Percentiles rank a stretch among this genome's conserved stretches.
phyloP scores from a whole-genome alignment of 2,113 vertebrate species.

The Odobenus rosmarus region DNA sequence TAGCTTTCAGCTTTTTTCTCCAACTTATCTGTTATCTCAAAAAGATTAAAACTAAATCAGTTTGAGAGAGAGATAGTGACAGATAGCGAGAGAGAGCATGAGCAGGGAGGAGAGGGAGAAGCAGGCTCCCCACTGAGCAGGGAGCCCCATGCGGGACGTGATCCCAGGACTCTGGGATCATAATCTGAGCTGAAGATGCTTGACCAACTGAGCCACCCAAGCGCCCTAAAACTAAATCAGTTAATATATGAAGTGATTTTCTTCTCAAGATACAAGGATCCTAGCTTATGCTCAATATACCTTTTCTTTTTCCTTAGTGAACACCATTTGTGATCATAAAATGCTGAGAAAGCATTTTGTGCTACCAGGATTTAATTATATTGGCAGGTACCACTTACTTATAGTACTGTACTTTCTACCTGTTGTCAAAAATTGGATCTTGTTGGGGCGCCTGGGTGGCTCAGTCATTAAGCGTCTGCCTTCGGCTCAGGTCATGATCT shows the following conservation, averaged over 20 bases:
- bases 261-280: background rate
- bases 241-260: slow-evolving; percentile 50
- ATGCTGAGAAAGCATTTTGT: slow-evolving; percentile 14
- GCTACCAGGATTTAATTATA: slow-evolving; percentile 7
- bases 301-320: slow-evolving; percentile 12
- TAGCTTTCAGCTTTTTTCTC: slow-evolving; percentile 37
- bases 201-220: too few species aligned
- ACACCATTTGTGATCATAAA: slow-evolving; percentile 21
- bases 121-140: too few species aligned
- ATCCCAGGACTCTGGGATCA: too few species aligned
- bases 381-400: background rate
- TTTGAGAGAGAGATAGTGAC: too few species aligned
- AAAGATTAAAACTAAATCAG: background rate
- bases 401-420: background rate
- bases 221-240: background rate
- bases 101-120: too few species aligned
- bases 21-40: background rate
- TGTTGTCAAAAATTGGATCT: background rate
- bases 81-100: too few species aligned
- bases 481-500: too few species aligned
- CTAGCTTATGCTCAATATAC: background rate
- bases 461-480: too few species aligned
- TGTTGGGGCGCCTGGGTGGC: too few species aligned
- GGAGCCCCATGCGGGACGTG: too few species aligned
- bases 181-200: too few species aligned